A percentile compares a stretch with the other conserved stretches of the same genome.
Evolutionary conservation across 2,888 invertebrate genomes (phyloP).

Genomic region (Onchidella celtica): DNA sequence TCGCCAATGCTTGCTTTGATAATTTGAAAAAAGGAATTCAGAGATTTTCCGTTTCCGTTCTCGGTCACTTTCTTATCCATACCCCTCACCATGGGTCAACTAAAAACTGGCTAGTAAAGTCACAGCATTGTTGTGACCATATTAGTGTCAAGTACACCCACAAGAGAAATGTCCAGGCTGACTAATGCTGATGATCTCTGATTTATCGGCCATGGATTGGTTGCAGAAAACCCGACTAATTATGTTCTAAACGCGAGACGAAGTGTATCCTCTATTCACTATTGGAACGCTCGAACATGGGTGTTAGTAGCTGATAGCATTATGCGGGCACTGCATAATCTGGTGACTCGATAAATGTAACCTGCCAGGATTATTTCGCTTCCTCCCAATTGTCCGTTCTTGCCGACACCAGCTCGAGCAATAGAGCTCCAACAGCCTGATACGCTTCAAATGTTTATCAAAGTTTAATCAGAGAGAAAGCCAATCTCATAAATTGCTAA

Average conservation of each 20-base stretch:
- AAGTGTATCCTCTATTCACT: background rate
- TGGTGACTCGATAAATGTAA: constrained; percentile 9
- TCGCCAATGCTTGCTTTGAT: too few relatives aligned
- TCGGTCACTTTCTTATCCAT: too few relatives aligned
- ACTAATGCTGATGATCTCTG: background rate
- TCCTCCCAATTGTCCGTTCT: background rate
- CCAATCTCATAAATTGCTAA: constrained; percentile 17
- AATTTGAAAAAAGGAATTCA: too few relatives aligned
- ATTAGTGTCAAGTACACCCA: background rate
- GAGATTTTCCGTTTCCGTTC: too few relatives aligned
- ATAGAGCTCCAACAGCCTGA: constrained; percentile 14
- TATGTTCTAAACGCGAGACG: background rate
- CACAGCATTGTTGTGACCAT: background rate
- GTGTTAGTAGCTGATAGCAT: background rate
- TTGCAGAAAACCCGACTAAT: background rate
- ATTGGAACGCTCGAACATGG: background rate
- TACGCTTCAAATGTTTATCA: constrained; percentile 13
- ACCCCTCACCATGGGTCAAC: too few relatives aligned
- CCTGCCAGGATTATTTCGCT: background rate
- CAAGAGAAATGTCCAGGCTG: background rate
- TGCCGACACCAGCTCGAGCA: background rate
- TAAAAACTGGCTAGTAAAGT: background rate
- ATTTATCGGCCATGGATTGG: background rate
- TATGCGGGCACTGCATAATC: background rate
- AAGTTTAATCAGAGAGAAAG: constrained; percentile 7